A percentile compares a stretch with the other conserved stretches of the same genome.
phyloP scores from a whole-genome alignment of 2,113 vertebrate species.

The Eidolon helvum region DNA sequence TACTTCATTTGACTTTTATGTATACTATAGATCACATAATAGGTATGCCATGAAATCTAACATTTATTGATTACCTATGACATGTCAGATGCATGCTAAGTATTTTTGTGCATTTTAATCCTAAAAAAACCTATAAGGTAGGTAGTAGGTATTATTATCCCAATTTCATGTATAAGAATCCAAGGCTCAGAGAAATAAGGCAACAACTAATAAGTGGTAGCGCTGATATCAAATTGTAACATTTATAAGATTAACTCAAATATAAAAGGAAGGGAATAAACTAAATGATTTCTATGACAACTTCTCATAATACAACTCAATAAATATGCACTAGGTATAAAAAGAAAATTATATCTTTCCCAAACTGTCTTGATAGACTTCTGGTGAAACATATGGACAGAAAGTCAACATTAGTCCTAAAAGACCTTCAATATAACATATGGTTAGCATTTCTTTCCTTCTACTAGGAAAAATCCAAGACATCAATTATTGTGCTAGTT shows the following conservation, averaged over 20 bases:
- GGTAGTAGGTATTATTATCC: neutral
- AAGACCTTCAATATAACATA: neutral
- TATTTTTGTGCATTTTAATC: neutral
- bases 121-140: neutral
- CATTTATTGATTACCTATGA: neutral
- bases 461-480: neutral
- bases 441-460: neutral
- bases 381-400: neutral
- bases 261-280: neutral
- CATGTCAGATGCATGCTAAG: neutral
- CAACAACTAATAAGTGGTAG: neutral
- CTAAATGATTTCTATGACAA: neutral
- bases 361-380: neutral
- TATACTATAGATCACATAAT: neutral
- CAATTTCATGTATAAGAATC: neutral
- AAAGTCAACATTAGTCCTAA: neutral
- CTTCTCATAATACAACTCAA: neutral
- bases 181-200: neutral
- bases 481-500: neutral
- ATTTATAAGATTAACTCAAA: slow-evolving; percentile 30
- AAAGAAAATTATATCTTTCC: neutral
- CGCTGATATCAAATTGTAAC: neutral
- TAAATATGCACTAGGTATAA: neutral
- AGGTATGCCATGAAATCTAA: neutral
- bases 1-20: neutral